Evolutionary conservation across 2,888 invertebrate species (phyloP).

Genomic region (Lacanobia wlatinum): DNA sequence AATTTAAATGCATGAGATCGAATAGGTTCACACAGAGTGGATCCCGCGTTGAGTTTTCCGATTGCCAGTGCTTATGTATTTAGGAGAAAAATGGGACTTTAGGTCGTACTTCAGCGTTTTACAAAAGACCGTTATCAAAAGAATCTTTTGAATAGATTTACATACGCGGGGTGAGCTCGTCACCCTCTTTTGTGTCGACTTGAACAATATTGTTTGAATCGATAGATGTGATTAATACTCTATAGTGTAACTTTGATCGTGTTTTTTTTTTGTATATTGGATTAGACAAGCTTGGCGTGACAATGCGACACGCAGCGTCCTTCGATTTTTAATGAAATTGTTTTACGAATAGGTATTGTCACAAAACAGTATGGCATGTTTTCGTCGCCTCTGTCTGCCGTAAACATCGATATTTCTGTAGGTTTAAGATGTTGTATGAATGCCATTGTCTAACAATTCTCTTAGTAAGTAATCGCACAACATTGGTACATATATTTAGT

Average conservation of each 20-base stretch:
- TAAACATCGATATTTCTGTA: background rate
- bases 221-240: constrained; percentile 59
- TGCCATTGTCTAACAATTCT: background rate
- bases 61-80: constrained; percentile 88
- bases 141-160: constrained; percentile 78
- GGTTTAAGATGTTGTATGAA: background rate
- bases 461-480: background rate
- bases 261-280: constrained; percentile 13
- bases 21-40: constrained; percentile 87
- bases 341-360: background rate
- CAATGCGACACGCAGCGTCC: background rate
- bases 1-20: constrained; percentile 91
- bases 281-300: background rate
- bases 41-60: constrained; percentile 81
- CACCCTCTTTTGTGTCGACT: constrained; percentile 69
- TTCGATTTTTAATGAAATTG: background rate
- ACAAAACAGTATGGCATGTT: background rate
- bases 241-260: constrained; percentile 17
- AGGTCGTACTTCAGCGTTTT: constrained; percentile 76
- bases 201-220: constrained; percentile 67
- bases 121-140: constrained; percentile 81
- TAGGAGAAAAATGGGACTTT: constrained; percentile 82
- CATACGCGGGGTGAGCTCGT: constrained; percentile 64
- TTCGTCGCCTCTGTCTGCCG: background rate
- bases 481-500: background rate